Evolutionary conservation across 1,140 invertebrate species (phyloP), one percentile per base, ranked within the genome.

Genomic region (Sinonovacula constricta): DNA sequence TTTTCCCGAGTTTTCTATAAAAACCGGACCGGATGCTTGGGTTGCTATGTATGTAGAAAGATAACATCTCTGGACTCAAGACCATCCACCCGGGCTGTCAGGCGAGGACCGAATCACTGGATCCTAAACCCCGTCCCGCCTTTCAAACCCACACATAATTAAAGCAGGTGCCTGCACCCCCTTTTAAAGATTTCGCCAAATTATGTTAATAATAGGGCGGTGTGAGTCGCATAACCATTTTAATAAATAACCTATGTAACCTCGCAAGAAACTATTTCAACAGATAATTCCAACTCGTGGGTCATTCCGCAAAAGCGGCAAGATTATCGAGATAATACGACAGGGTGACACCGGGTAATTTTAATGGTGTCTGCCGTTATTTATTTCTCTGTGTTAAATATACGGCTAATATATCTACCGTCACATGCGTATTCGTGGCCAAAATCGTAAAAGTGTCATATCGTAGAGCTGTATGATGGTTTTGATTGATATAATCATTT

Each of bases 1-100:
- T 70, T 69, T 78, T 59, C 33, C 72, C 54, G 51, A 59, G 60
- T 66, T 76, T 76, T 76, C 62, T 76, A 76, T 67, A 51, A 67
- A 66, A 76, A 59, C 49, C 45, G 70, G 63, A 26, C 75, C 59
- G 49, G 66, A 78, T 78, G 75, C 75, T 78, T 70, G 36, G 51
- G 75, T 78, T 69, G 63, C 75, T 76, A 67, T 76, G 72, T 76
- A 76, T 66, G 63, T 67, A 53, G 22, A 45, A 28, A 76, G 72
- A 76, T 76, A 76, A 76, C 66, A 76, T 76, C 72, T 76, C 36
- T 33, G 62, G 31, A 45, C 31, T 28, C 53, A 36, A 56, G 72
- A 24, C 63, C 49, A 57, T 63, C 72, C 62, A 65, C 63, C 72
- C 62, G 72, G 72, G 59, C 72, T 54, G 67, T 63, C 49, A 67